phyloP scores from a whole-genome alignment of 1,140 invertebrate species.

The Trissolcus basalis region DNA sequence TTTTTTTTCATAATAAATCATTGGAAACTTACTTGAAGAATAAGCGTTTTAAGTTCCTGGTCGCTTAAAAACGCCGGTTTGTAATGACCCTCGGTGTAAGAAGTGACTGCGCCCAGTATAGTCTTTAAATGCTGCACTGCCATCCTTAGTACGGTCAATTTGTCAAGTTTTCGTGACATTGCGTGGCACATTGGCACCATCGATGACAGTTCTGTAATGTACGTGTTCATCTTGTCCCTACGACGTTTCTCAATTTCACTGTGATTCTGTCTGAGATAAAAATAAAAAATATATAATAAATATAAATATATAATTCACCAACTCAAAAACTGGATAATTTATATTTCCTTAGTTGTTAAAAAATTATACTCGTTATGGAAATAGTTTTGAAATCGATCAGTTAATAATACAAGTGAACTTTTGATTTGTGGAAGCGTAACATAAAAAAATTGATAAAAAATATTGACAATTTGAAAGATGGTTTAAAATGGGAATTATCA shows the following conservation, averaged over 20 bases:
- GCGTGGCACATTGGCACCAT: constrained; percentile 96
- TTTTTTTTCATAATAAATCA: too few species aligned
- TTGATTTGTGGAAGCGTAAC: too few species aligned
- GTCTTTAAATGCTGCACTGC: constrained; percentile 94
- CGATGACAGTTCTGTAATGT: constrained; percentile 91
- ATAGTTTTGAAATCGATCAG: too few species aligned
- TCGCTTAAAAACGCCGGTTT: constrained; percentile 93
- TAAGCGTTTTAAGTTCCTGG: constrained; percentile 90
- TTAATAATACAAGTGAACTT: too few species aligned
- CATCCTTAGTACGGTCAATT: constrained; percentile 94
- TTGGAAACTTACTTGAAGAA: constrained; percentile 79
- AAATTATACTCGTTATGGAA: too few species aligned
- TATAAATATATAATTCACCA: too few species aligned
- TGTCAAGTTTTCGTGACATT: constrained; percentile 94
- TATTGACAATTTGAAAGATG: too few species aligned
- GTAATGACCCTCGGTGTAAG: constrained; percentile 88
- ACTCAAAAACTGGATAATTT: too few species aligned
- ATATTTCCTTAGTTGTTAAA: too few species aligned
- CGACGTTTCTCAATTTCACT: constrained; percentile 96
- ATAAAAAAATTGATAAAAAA: too few species aligned
- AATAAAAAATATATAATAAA: not conserved
- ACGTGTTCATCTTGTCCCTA: constrained; percentile 97
- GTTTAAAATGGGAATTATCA: too few species aligned
- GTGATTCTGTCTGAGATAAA: constrained; percentile 87
- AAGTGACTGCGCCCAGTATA: constrained; percentile 84